Evolutionary conservation across 1,140 invertebrate genomes (phyloP).

Genomic region (Trichonephila clavipes): DNA sequence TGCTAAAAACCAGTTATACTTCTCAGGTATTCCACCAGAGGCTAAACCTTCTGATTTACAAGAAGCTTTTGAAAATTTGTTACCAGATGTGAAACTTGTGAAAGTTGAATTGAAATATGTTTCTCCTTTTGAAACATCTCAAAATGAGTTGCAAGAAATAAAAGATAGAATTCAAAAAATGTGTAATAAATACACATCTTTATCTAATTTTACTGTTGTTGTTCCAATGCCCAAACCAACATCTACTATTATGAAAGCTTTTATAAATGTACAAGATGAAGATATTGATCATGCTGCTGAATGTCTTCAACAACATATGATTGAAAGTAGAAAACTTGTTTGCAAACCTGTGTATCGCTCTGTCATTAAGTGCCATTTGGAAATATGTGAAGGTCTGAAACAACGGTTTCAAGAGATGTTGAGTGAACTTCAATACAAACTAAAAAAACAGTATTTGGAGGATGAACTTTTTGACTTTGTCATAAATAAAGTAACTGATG

Average conservation of each 20-base stretch:
- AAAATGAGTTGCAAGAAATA: constrained; percentile 35
- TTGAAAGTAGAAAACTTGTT: neutral
- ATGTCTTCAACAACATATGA: neutral
- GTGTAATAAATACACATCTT: constrained; percentile 2
- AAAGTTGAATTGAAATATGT: constrained; percentile 35
- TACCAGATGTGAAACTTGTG: neutral
- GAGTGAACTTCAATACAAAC: constrained; percentile 11
- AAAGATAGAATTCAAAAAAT: neutral
- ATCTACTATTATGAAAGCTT: constrained; percentile 67
- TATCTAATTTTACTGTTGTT: constrained; percentile 45
- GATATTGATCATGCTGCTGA: constrained; percentile 4
- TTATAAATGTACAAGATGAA: constrained; percentile 43
- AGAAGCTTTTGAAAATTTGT: neutral
- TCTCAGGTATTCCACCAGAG: constrained; percentile 36
- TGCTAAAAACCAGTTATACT: constrained; percentile 29
- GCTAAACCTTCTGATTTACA: constrained; percentile 18
- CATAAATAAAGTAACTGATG: neutral
- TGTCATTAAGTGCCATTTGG: constrained; percentile 44
- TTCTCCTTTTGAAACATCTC: constrained; percentile 55
- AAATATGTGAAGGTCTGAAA: constrained; percentile 47
- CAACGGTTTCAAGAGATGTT: neutral
- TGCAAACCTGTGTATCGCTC: constrained; percentile 53
- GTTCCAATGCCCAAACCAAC: constrained; percentile 44
- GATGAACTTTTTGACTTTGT: constrained; percentile 59
- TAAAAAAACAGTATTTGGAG: neutral